Evolutionary conservation across 2,113 vertebrate species (phyloP), one percentile per base, ranked within the genome.

Genomic region (Seriola rivoliana): DNA sequence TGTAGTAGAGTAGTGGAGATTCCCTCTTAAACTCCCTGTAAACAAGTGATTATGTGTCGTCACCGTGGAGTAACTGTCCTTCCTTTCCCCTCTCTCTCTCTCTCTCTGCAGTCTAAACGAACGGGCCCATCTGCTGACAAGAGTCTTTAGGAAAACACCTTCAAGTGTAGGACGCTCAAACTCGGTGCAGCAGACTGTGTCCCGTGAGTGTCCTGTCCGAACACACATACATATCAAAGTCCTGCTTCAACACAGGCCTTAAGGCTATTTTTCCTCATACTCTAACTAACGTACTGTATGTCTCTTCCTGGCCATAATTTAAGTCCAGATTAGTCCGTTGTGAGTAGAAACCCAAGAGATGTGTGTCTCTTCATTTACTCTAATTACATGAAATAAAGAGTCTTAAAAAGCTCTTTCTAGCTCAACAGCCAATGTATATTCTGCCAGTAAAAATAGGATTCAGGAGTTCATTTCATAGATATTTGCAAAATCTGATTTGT

Each of bases 121-220:
- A 96, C 97, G 97, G 40, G 98, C 99, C 93, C 98, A 97, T 94
- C 95, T 99, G 94, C 92, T 99, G 91, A 99, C 97, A 93, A 96
- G 97, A 92, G 97, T 99, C 8, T 96, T 98, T 95, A 97, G 96
- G 94, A 99, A 99, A 95, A 97, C 97, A 3, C 97, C 98, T 80
- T 98, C 98, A 0, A 98, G 96, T 71, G 96, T 98, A 50, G 97
- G 97, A 90, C 97, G 96, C 13, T 97, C 96, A 57, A 96, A 97
- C 88, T 99, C 98, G 3, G 94, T 98, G 92, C 98, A 98, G 94
- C 97, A 99, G 94, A 95, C 95, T 29, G 96, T 99, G 34, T 95
- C 97, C 84, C 97, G 98, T 99, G 91, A 99, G 98, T 99, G 83
- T 84, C 44, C 57, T 38, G 17, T 44, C n/a, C 78, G 32, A 38